Evolutionary conservation across 2,797 vertebrate genomes (phyloP), one percentile per base, ranked within the genome.

Genomic region (Dendrocincla fuliginosa): DNA sequence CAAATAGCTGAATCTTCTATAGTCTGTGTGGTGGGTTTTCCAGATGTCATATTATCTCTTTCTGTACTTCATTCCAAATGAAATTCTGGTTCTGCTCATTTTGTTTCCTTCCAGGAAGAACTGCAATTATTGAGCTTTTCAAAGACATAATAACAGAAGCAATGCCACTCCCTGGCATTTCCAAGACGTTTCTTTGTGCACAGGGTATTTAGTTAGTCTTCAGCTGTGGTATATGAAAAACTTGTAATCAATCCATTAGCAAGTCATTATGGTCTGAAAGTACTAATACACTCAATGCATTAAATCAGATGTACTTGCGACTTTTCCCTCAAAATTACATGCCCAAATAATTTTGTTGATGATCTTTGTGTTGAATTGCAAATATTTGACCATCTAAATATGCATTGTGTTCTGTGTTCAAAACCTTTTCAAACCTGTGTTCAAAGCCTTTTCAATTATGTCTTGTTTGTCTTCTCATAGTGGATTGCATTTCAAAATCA

Each of bases 191-290:
- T 67, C 52, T 86, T 93, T 93, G 75, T 80, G n/a, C 25, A 1
- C 24, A 8, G 78, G 32, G 3, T 82, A 59, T 90, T 90, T 73
- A 87, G 44, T 89, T 93, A 61, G 86, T 57, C 61, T 77, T 93
- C 75, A 85, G 63, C 87, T 86, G 55, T 85, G 55, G 35, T 88
- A 14, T 52, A 52, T 37, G 50, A 65, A 75, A 73, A 87, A 71
- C 71, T 93, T 91, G 60, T 87, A 88, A 84, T 91, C 80, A 90
- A 67, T 89, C 79, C 68, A 91, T 94, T 95, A 96, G 84, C 89
- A 89, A 71, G 50, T 69, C 50, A 86, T 95, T 95, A 41, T 49
- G 23, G 56, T 92, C 78, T 96, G 91, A 87, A 92, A 87, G 64
- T 78, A 93, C 46, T 41, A 64, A 41, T 83, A 73, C 47, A 55